phyloP scores from a whole-genome alignment of 2,888 invertebrate species.

The Neoscelio sp. region DNA sequence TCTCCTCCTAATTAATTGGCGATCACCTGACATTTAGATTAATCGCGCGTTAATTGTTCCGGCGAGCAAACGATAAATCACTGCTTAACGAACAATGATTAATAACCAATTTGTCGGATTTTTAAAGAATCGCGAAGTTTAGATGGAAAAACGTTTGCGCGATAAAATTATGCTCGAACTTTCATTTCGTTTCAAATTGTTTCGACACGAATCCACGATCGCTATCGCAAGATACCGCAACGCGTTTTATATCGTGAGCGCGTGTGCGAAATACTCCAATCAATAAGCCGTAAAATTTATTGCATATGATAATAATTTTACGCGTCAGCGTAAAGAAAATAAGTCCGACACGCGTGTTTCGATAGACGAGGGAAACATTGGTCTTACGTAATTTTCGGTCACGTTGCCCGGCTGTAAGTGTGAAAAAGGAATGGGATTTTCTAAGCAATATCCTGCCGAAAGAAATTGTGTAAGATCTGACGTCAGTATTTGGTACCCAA shows the following conservation, averaged over 20 bases:
- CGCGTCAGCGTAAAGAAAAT: not conserved
- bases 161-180: conserved; percentile 29
- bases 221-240: conserved; percentile 29
- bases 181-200: conserved; percentile 46
- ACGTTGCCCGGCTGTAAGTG: too few relatives aligned
- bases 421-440: too few relatives aligned
- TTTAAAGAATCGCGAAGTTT: too few relatives aligned
- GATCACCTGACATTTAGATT: too few relatives aligned
- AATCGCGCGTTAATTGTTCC: too few relatives aligned
- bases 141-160: conserved; percentile 2
- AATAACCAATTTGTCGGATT: too few relatives aligned
- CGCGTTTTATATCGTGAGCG: conserved; percentile 7
- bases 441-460: too few relatives aligned
- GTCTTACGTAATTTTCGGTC: conserved; percentile 10
- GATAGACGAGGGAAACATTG: not conserved
- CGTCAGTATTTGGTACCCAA: too few relatives aligned
- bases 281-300: conserved; percentile 45
- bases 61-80: too few relatives aligned
- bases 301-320: conserved; percentile 30
- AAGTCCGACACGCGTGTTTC: not conserved
- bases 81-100: too few relatives aligned
- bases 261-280: conserved; percentile 21
- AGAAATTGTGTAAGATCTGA: too few relatives aligned
- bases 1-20: too few relatives aligned
- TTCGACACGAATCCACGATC: conserved; percentile 48